These are phyloP conservation scores for Epiblema foenella DNA, from an alignment of 2,888 invertebrate species.

Conservation along the genomic window DNA sequence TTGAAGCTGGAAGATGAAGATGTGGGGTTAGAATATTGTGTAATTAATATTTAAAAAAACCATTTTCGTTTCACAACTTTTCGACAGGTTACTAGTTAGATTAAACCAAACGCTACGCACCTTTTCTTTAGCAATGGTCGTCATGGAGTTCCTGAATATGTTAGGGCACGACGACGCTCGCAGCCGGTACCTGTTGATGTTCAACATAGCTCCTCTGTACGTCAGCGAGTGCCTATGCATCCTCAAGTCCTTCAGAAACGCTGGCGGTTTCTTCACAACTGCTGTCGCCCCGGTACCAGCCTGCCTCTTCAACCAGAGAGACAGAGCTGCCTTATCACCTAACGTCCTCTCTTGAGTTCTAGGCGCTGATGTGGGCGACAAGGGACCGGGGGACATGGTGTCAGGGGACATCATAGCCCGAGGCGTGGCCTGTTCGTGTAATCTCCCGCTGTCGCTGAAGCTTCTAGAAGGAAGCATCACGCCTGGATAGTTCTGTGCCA, in stretches of 20 bases:
- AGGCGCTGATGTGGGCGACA: slow-evolving; percentile 63
- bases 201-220: slow-evolving; percentile 93
- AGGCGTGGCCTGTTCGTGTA: slow-evolving; percentile 75
- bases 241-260: slow-evolving; percentile 89
- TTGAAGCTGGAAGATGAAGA: slow-evolving; percentile 74
- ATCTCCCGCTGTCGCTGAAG: slow-evolving; percentile 87
- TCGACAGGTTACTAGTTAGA: too few relatives aligned
- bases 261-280: slow-evolving; percentile 83
- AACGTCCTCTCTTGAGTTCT: slow-evolving; percentile 58
- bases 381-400: slow-evolving; percentile 57
- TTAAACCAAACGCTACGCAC: slow-evolving; percentile 59
- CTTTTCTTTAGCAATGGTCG: slow-evolving; percentile 92
- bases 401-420: slow-evolving; percentile 66
- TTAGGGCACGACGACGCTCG: slow-evolving; percentile 96
- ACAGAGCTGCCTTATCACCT: slow-evolving; percentile 78
- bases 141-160: slow-evolving; percentile 94
- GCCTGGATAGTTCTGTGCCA: slow-evolving; percentile 90
- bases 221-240: slow-evolving; percentile 92
- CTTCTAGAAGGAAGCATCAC: slow-evolving; percentile 89
- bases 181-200: slow-evolving; percentile 91
- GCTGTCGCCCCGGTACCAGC: slow-evolving; percentile 59
- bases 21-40: neutral
- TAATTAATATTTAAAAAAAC: too few relatives aligned
- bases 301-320: slow-evolving; percentile 85
- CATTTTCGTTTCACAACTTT: too few relatives aligned